These are phyloP conservation scores for Chlorodrepanis virens DNA, from an alignment of 2,113 vertebrate genomes.

Conservation along the genomic window DNA sequence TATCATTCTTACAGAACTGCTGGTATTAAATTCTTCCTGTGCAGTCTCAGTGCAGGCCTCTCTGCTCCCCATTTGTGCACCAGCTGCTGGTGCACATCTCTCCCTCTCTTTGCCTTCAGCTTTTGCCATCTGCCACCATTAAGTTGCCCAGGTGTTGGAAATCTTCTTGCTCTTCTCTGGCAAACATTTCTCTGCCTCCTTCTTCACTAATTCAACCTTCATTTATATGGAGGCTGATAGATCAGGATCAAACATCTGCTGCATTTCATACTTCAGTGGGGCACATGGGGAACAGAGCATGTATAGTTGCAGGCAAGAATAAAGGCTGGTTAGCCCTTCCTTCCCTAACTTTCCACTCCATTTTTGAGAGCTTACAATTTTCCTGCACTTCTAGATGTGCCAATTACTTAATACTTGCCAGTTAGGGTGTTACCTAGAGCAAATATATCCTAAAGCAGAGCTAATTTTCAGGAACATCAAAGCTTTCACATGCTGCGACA, in stretches of 20 bases:
- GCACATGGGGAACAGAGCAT: not conserved
- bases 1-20: not conserved
- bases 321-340: not conserved
- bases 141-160: conserved; percentile 48
- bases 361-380: not conserved
- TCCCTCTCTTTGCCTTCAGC: not conserved
- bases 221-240: conserved; percentile 46
- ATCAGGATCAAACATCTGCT: conserved; percentile 56
- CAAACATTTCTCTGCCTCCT: conserved; percentile 8
- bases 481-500: not conserved
- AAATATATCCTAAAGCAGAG: not conserved
- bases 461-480: not conserved
- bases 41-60: not conserved
- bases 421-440: not conserved
- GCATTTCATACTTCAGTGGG: not conserved
- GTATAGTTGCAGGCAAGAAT: not conserved
- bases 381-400: not conserved
- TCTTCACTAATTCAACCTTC: conserved; percentile 29
- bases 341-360: not conserved
- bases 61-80: conserved; percentile 8
- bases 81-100: not conserved
- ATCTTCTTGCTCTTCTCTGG: conserved; percentile 22
- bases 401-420: not conserved
- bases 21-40: not conserved
- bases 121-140: conserved; percentile 59